Conservation (phyloP, 1,140 invertebrate species). For the Cepaea nemoralis region DNA sequence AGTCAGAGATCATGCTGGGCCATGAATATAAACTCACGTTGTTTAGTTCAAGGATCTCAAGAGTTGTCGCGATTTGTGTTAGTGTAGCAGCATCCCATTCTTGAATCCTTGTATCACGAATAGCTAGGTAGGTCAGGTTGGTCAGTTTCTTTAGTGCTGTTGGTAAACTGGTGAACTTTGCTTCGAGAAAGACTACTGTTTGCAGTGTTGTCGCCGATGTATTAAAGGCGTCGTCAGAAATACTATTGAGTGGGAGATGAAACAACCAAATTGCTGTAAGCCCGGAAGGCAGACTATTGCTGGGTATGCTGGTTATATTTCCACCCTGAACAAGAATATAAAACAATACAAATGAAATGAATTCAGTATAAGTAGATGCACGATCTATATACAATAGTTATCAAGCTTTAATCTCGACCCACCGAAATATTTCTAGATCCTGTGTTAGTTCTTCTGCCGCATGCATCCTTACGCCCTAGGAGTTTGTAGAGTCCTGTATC, state of each 20-base stretch:
- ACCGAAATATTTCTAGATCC: too few species aligned
- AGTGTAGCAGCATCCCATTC: not conserved
- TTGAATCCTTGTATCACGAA: not conserved
- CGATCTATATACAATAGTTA: too few species aligned
- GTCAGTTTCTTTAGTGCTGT: not conserved
- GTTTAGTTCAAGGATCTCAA: not conserved
- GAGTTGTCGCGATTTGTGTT: not conserved
- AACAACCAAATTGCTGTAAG: not conserved
- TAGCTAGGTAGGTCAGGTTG: not conserved
- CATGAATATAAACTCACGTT: not conserved
- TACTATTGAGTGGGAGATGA: not conserved
- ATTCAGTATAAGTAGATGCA: too few species aligned
- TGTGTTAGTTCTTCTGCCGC: too few species aligned
- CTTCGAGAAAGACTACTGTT: too few species aligned
- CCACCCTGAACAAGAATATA: too few species aligned
- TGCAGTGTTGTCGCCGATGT: not conserved
- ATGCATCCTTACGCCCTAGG: too few species aligned
- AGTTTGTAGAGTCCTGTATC: too few species aligned
- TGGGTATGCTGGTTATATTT: not conserved
- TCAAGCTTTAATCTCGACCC: too few species aligned
- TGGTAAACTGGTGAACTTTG: not conserved
- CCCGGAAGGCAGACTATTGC: not conserved
- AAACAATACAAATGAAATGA: too few species aligned
- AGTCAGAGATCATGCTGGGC: not conserved
- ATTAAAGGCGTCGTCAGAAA: not conserved